phyloP scores from a whole-genome alignment of 2,113 vertebrate genomes.

The Furnarius figulus region DNA sequence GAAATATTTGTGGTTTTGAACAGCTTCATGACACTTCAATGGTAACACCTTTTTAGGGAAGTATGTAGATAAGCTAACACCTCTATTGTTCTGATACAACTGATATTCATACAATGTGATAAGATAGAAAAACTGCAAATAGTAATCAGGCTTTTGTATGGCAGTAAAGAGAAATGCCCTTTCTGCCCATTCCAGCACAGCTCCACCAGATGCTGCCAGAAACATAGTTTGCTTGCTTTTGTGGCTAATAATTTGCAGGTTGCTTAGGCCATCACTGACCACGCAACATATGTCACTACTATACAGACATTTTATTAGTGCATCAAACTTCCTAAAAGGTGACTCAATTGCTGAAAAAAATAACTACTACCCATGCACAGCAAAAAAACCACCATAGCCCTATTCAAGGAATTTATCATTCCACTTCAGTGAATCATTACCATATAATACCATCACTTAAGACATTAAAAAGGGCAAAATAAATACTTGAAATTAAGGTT shows the following conservation, averaged over 20 bases:
- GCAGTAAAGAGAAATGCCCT: not conserved
- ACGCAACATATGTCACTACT: not conserved
- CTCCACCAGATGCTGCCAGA: not conserved
- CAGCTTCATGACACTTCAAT: not conserved
- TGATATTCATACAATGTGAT: conserved; percentile 20
- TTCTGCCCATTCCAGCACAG: not conserved
- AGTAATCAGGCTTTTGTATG: not conserved
- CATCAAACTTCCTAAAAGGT: conserved; percentile 8
- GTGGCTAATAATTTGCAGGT: not conserved
- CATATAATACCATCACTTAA: not conserved
- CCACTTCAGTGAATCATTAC: not conserved
- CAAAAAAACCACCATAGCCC: not conserved
- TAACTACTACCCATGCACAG: not conserved
- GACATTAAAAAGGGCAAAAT: conserved; percentile 9
- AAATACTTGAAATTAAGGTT: conserved; percentile 1
- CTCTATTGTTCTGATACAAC: not conserved
- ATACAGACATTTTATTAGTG: not conserved
- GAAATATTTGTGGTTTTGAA: conserved; percentile 26
- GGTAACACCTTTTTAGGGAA: not conserved
- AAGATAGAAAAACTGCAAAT: conserved; percentile 8
- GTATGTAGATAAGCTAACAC: not conserved
- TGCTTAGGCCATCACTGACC: not conserved
- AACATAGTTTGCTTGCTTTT: not conserved
- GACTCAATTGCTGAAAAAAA: conserved; percentile 6
- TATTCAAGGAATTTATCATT: not conserved